Base-by-base conservation (phyloP, 2,888 invertebrate genomes). In the Megamerina dolium region DNA sequence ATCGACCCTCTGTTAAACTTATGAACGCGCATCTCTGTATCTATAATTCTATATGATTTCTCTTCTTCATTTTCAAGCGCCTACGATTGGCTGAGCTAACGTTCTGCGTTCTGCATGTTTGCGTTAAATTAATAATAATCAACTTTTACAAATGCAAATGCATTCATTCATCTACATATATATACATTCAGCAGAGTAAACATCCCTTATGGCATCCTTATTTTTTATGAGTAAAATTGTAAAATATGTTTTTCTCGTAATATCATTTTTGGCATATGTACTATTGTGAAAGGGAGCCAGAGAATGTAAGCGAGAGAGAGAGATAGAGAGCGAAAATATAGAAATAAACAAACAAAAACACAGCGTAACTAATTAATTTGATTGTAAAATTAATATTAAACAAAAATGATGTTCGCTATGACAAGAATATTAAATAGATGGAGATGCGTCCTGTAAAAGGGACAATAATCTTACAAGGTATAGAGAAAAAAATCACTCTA, bases 311-410 rank as follows among this genome's bases (percentile, higher is more conserved):
- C 6, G 23, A 23, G 23, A 23, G 23, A 23, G 23, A 23, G 8
- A 10, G 23, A 23, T 8, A 10, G 23, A 23, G 8, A 23, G 23
- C 23, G 23, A 10, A 8, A 23, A 23, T 23, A 23, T 10, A 23
- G 10, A 8, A 23, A 8, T 23, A 23, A 8, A 23, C 23, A 8
- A 10, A 10, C 23, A 23, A 23, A 23, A 8, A 23, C 23, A 23
- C 58, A 61, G 65, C 66, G 66, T 69, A 68, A 67, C 68, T 64
- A 68, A 68, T 68, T 68, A 68, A 69, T 67, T 69, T 68, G 61
- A 67, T 68, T 68, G 66, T 68, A 58, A 67, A 66, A 64, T 61
- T 62, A 57, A 66, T 64, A 69, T 69, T 69, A 66, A 68, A 10
- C 30, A 26, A 34, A 10, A 18, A 38, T 38, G 38, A 43, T 34